Percentiles rank a stretch among this genome's conserved stretches.
These are phyloP conservation scores for Varecia variegata DNA, from an alignment of 2,797 vertebrate genomes.

Conservation along the genomic window DNA sequence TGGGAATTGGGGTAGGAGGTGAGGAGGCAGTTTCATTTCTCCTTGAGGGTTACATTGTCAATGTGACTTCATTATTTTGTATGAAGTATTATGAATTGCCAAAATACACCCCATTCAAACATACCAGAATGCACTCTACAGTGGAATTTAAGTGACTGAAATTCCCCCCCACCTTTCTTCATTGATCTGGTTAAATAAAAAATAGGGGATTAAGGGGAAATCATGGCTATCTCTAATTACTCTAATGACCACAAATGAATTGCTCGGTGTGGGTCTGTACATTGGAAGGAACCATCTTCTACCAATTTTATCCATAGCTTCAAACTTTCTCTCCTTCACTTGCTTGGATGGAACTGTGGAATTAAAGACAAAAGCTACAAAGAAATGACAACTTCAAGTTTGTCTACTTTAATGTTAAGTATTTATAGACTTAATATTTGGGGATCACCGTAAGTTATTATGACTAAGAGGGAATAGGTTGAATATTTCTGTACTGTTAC, in stretches of 20 bases:
- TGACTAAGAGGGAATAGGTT: not conserved
- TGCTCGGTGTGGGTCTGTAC: not conserved
- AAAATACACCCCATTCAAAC: not conserved
- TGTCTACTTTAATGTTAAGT: constrained; percentile 31
- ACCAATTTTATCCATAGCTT: not conserved
- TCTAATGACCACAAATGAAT: not conserved
- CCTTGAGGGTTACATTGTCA: not conserved
- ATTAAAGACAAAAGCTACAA: constrained; percentile 43
- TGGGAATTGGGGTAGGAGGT: not conserved
- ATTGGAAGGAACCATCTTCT: not conserved
- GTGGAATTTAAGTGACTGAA: not conserved
- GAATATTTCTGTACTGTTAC: constrained; percentile 12
- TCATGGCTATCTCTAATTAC: not conserved
- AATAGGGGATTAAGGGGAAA: not conserved
- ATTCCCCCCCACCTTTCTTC: not conserved
- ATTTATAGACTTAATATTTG: constrained; percentile 13
- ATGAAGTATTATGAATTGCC: not conserved
- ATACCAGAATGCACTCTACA: not conserved
- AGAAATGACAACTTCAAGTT: not conserved
- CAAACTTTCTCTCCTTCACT: not conserved
- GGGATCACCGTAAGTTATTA: not conserved
- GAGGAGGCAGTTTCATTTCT: constrained; percentile 14
- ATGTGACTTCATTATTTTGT: constrained; percentile 24
- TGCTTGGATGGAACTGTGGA: not conserved
- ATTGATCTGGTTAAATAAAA: not conserved